Evolutionary conservation across 2,797 vertebrate genomes (phyloP).

Genomic region (Typhlichthys subterraneus): DNA sequence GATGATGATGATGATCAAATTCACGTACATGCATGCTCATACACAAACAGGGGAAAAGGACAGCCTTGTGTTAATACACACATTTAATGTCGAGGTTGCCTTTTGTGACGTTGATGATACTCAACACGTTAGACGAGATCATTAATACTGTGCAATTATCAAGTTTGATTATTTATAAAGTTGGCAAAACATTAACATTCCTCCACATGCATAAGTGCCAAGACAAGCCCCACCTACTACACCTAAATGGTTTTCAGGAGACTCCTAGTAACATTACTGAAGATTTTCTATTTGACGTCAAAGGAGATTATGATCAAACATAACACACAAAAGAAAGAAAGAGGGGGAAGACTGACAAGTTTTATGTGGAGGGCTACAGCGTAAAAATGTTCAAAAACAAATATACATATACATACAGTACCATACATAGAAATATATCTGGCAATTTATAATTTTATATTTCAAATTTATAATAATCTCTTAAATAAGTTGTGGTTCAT

Average conservation of each 20-base stretch:
- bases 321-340: slow-evolving; percentile 1
- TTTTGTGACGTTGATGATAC: slow-evolving; percentile 69
- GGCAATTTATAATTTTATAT: slow-evolving; percentile 79
- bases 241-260: slow-evolving; percentile 12
- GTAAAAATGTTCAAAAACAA: slow-evolving; percentile 48
- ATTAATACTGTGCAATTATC: slow-evolving; percentile 78
- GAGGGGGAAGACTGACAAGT: slow-evolving; percentile 29
- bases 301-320: slow-evolving; percentile 37
- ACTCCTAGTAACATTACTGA: slow-evolving; percentile 34
- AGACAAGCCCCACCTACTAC: neutral
- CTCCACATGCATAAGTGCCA: slow-evolving; percentile 48
- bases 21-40: slow-evolving; percentile 1
- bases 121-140: slow-evolving; percentile 75
- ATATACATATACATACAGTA: slow-evolving; percentile 70
- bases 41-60: slow-evolving; percentile 44
- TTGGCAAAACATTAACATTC: slow-evolving; percentile 41
- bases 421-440: slow-evolving; percentile 74
- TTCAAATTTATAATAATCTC: slow-evolving; percentile 78
- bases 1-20: slow-evolving; percentile 7
- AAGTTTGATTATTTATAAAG: slow-evolving; percentile 67
- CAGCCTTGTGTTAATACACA: slow-evolving; percentile 57
- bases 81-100: slow-evolving; percentile 71
- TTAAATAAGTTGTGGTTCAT: slow-evolving; percentile 83
- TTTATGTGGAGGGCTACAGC: slow-evolving; percentile 62
- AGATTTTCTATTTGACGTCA: slow-evolving; percentile 53